A percentile compares a stretch with the other conserved stretches of the same genome.
These are phyloP conservation scores for Aulostomus chinensis DNA, from an alignment of 2,797 vertebrate genomes.

Conservation along the genomic window DNA sequence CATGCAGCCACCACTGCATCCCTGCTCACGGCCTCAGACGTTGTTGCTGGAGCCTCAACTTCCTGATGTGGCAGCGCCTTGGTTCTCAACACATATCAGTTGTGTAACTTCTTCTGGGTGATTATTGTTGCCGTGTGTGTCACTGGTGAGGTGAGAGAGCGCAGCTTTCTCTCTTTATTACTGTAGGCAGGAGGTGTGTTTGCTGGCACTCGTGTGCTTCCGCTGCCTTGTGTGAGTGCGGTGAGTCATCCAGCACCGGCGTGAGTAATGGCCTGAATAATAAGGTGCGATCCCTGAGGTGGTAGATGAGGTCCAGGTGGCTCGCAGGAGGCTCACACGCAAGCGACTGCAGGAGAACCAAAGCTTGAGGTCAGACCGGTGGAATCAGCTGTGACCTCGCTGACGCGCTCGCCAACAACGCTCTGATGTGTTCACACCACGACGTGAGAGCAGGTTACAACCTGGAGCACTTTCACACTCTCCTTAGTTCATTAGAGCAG, in stretches of 20 bases:
- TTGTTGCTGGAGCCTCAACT: slow-evolving; percentile 8
- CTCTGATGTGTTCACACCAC: slow-evolving; percentile 2
- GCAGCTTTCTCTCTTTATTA: slow-evolving; percentile 9
- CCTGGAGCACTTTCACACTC: neutral
- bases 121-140: slow-evolving; percentile 6
- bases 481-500: slow-evolving; percentile 2
- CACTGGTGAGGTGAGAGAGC: neutral
- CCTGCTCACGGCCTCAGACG: slow-evolving; percentile 21
- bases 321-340: slow-evolving; percentile 48
- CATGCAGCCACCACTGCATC: neutral
- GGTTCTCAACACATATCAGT: slow-evolving; percentile 11
- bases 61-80: slow-evolving; percentile 31
- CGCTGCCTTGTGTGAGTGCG: slow-evolving; percentile 5
- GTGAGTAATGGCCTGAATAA: slow-evolving; percentile 57
- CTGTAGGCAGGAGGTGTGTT: slow-evolving; percentile 32
- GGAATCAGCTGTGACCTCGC: slow-evolving; percentile 9
- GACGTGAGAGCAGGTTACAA: neutral
- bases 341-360: slow-evolving; percentile 11
- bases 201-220: slow-evolving; percentile 18
- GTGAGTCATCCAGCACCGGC: slow-evolving; percentile 45
- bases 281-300: slow-evolving; percentile 30
- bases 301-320: slow-evolving; percentile 47
- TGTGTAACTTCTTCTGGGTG: neutral
- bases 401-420: neutral
- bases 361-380: slow-evolving; percentile 23